A percentile compares a stretch with the other conserved stretches of the same genome.
phyloP scores from a whole-genome alignment of 2,113 vertebrate species.

The Hippoglossus stenolepis region DNA sequence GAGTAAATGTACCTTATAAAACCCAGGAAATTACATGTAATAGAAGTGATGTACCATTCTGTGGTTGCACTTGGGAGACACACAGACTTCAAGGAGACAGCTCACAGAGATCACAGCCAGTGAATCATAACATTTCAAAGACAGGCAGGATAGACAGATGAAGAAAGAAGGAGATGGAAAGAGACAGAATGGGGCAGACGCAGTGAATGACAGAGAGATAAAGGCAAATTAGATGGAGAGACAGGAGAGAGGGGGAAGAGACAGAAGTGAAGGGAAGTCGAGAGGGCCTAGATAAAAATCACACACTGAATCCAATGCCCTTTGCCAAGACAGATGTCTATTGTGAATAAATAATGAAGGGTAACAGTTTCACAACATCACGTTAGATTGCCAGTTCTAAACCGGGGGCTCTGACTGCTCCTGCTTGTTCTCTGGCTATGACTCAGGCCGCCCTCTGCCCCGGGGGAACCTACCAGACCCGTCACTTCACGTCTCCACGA shows the following conservation, averaged over 20 bases:
- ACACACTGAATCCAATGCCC: conserved; percentile 35
- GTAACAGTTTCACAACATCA: conserved; percentile 72
- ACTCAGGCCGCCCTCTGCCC: conserved; percentile 68
- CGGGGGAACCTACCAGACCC: conserved; percentile 70
- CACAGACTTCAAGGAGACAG: conserved; percentile 77
- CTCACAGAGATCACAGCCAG: conserved; percentile 70
- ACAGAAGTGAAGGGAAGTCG: conserved; percentile 18
- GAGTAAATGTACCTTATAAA: conserved; percentile 81
- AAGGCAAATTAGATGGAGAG: conserved; percentile 42
- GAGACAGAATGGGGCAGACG: conserved; percentile 39
- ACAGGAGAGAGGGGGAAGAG: conserved; percentile 10
- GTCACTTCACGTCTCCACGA: conserved; percentile 68
- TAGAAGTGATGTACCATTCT: conserved; percentile 76
- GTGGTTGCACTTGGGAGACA: conserved; percentile 71
- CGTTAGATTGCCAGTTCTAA: conserved; percentile 63
- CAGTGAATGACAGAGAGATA: conserved; percentile 46
- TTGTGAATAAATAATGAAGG: conserved; percentile 69
- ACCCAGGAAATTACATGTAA: conserved; percentile 80
- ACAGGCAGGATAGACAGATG: conserved; percentile 50
- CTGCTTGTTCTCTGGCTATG: conserved; percentile 55
- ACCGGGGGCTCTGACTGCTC: conserved; percentile 54
- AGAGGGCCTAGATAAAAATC: conserved; percentile 52
- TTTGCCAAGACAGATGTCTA: conserved; percentile 64
- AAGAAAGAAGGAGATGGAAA: conserved; percentile 46
- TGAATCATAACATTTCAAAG: conserved; percentile 77